Evolutionary conservation across 2,888 invertebrate genomes (phyloP).

Genomic region (Desoria tigrina): DNA sequence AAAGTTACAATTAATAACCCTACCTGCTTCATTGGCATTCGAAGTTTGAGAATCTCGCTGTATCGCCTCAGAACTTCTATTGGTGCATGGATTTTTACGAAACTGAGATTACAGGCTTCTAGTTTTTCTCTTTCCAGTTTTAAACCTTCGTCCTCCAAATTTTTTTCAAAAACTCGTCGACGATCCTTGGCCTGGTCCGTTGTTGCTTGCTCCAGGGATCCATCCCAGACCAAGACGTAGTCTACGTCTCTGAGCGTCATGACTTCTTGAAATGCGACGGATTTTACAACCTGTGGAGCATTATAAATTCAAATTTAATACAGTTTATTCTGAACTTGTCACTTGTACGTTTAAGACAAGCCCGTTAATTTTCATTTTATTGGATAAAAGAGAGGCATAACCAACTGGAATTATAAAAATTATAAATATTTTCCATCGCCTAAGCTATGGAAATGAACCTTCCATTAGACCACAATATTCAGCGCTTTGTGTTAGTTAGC

Average conservation of each 20-base stretch:
- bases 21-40: constrained; percentile 91
- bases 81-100: constrained; percentile 87
- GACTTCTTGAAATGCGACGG: constrained; percentile 51
- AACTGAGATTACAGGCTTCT: constrained; percentile 69
- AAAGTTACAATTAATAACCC: constrained; percentile 32
- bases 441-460: too few relatives aligned
- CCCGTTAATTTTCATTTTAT: too few relatives aligned
- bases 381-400: too few relatives aligned
- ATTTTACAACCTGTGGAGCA: constrained; percentile 35
- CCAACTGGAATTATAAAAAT: not conserved
- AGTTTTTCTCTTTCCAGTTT: constrained; percentile 71
- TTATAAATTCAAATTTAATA: too few relatives aligned
- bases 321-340: too few relatives aligned
- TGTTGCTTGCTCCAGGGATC: constrained; percentile 59
- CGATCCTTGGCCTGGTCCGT: constrained; percentile 58
- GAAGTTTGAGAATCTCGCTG: constrained; percentile 85
- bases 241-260: constrained; percentile 51
- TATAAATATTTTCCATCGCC: too few relatives aligned
- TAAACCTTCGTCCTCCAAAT: constrained; percentile 72
- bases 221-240: constrained; percentile 68
- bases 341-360: too few relatives aligned
- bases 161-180: constrained; percentile 69
- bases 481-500: too few relatives aligned
- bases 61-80: constrained; percentile 78
- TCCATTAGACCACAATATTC: too few relatives aligned